A percentile compares a stretch with the other conserved stretches of the same genome.
Conservation (phyloP, 2,797 vertebrate species). For the Bradypodion ventrale region DNA sequence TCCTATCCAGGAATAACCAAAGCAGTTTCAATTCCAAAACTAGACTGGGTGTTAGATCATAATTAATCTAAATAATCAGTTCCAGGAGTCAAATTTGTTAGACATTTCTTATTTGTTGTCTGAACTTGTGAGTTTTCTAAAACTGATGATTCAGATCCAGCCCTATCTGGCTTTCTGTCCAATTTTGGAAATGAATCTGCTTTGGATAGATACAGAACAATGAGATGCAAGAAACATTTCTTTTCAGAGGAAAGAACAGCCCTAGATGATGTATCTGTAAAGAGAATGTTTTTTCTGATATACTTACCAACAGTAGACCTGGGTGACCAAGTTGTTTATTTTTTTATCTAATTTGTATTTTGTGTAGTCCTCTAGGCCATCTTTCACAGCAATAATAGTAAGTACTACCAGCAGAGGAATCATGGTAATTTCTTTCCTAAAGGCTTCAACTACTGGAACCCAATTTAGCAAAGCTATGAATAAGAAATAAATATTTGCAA, state of each 20-base stretch:
- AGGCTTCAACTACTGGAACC: constrained; percentile 95
- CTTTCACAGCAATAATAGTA: constrained; percentile 89
- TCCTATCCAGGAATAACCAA: background rate
- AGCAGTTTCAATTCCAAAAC: too few species aligned
- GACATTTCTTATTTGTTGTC: too few species aligned
- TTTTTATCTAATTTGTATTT: constrained; percentile 90
- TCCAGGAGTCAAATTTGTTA: too few species aligned
- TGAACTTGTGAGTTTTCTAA: background rate
- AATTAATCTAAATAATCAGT: background rate
- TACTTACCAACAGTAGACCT: constrained; percentile 87
- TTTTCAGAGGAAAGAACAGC: background rate
- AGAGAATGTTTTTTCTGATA: background rate
- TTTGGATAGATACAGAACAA: background rate
- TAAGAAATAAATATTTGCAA: constrained; percentile 95
- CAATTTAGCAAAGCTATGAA: constrained; percentile 93
- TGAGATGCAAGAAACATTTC: background rate
- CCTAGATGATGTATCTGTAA: background rate
- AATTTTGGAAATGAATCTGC: background rate
- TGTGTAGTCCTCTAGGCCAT: constrained; percentile 92
- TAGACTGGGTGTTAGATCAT: too few species aligned
- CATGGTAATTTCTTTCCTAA: constrained; percentile 98
- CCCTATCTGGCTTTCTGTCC: too few species aligned
- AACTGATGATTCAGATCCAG: too few species aligned
- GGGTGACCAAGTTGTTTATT: constrained; percentile 88
- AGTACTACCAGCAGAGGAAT: constrained; percentile 89